Base-by-base conservation (phyloP, 2,888 invertebrate genomes). In the Diaprepes abbreviatus region DNA sequence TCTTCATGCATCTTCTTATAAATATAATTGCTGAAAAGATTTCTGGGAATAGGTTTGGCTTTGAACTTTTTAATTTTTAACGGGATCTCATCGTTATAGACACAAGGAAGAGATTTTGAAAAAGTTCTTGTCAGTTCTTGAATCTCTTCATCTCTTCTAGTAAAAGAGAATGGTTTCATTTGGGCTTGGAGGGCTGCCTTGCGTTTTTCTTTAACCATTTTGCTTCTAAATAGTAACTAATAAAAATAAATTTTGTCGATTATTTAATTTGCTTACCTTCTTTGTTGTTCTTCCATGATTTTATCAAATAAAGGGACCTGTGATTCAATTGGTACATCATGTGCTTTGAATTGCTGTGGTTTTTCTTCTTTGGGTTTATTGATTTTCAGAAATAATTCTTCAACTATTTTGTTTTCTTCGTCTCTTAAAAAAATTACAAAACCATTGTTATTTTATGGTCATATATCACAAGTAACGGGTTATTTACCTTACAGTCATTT, bases 1-100 rank as follows among this genome's bases (percentile, higher is more conserved):
- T 92, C 90, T 78, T 92, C 91, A 73, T 90, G 87, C 87, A 90
- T 89, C 79, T 89, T 90, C 72, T 89, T 88, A 73, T 91, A 91
- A 76, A 91, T 87, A 72, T 90, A 90, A 77, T 90, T 90, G 12
- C 90, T 90, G 78, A 91, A 92, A 17, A 92, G 83, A 81, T 90
- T 89, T 78, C 87, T 90, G 0, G 92, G 91, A 7, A 92, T 88
- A 0, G 92, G 91, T 73, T 89, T 89, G 0, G 92, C 92, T 77
- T 85, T 87, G 78, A 92, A 92, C 43, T 85, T 83, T 75, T 87
- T 88, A 72, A 78, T 70, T 85, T 87, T 84, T 83, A 87, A 76
- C 79, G 87, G 79, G 4, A 73, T 76, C 14, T 82, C 79, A 60
- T 81, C 80, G 4, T 78, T 72, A 63, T 81, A 83, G 10, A 85